Evolutionary conservation across 2,797 vertebrate genomes (phyloP), one percentile per base, ranked within the genome.

Genomic region (Sebastiscus albofasciatus): DNA sequence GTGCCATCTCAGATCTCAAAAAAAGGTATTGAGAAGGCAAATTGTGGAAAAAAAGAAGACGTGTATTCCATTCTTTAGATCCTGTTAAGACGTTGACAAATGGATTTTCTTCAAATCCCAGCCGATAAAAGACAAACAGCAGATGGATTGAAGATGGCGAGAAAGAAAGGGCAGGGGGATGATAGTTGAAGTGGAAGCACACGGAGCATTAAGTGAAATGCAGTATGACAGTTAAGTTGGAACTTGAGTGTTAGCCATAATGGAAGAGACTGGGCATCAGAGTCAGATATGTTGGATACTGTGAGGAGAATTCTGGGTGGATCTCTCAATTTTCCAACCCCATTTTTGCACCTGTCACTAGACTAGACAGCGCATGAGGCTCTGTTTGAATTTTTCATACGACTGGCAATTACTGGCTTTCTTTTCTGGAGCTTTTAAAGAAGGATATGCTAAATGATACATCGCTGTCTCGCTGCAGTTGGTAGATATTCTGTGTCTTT

Each of bases 351-450:
- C 71, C 72, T 80, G 71, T 81, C 62, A 74, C 31, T 29, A 14
- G 59, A 65, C 24, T 13, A 49, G 75, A 65, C 68, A 24, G 75
- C 64, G 24, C 54, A 39, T 2, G 36, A 64, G 27, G 16, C 55
- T 31, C 55, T 33, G 52, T 73, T 79, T 89, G 67, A 87, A 87
- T 82, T 80, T 86, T 86, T 84, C 20, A 77, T 54, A 36, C n/a
- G 55, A 66, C 75, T 66, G 66, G 60, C 83, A 82, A 67, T 81
- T 67, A 72, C 82, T 42, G 55, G 6, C 29, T 56, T 68, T 82
- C n/a, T 58, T 82, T 46, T 72, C 31, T 34, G 11, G 22, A 68
- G 52, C 72, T 72, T 69, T 71, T 71, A 81, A 83, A 80, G 80
- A 70, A 72, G 34, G 39, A 55, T 81, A 18, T 36, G 67, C 26